Base-by-base conservation (phyloP, 2,797 vertebrate genomes). In the Aselliscus stoliczkanus region DNA sequence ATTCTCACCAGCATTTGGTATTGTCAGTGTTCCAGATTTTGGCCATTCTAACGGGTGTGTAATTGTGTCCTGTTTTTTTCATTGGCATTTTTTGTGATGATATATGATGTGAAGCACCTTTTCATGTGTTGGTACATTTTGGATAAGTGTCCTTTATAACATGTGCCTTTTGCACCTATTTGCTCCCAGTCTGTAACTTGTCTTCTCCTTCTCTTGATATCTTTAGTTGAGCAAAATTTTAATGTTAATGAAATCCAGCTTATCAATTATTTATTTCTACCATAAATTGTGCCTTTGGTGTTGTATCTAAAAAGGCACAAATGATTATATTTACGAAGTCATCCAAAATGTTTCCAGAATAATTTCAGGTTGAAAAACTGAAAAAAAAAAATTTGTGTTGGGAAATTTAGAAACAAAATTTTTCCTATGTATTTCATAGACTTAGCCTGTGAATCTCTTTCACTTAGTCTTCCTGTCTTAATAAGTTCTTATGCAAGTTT, bases 391-490 rank as follows among this genome's bases (percentile, higher is more conserved):
- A 88, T 1, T 85, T 92, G 25, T 70, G 29, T 77, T 90, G 9
- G 34, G 44, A 88, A 94, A 86, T 84, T 88, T 92, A n/a, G 93
- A 83, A 67, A 70, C 9, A 75, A 81, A 89, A 91, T 4, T 79
- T 47, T 44, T 50, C 47, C 27, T 79, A 2, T 7, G 9, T 5
- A 25, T 84, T 93, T 93, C 67, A 88, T 18, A 76, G 34, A 62
- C 31, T 31, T 44, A 37, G 34, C 52, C 31, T 44, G 23, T 47
- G 39, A 1, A 31, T 69, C 83, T 21, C 21, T 67, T 95, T 84
- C 44, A 52, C 65, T 91, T 80, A 58, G 5, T 72, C 54, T 90
- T 77, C 18, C 42, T 92, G 52, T 29, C 90, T 83, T 80, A 6
- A 8, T 80, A 84, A 69, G 7, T 58, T 93, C 37, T 88, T 80